These are phyloP conservation scores for Megalops atlanticus DNA, from an alignment of 2,113 vertebrate species.

Conservation along the genomic window DNA sequence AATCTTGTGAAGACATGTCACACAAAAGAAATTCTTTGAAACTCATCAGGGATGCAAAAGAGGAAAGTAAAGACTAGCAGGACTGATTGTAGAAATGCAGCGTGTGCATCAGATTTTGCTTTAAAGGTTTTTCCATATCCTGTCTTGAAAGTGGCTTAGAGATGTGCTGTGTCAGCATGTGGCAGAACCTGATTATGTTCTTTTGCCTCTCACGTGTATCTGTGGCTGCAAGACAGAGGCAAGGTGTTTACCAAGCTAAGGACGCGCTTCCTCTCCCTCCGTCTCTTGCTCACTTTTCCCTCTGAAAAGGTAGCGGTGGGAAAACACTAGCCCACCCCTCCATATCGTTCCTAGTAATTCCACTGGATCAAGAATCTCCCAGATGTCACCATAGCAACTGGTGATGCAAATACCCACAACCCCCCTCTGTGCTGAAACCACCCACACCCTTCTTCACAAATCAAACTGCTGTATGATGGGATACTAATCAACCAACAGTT, in stretches of 20 bases:
- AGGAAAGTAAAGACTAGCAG: neutral
- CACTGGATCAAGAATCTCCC: neutral
- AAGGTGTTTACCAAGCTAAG: neutral
- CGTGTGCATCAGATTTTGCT: neutral
- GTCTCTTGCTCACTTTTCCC: neutral
- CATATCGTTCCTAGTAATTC: neutral
- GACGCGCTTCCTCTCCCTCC: neutral
- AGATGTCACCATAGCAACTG: conserved; percentile 26
- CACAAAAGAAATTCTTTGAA: neutral
- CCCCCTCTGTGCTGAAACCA: neutral
- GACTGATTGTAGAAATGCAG: neutral
- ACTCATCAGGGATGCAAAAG: neutral
- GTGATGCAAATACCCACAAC: conserved; percentile 6
- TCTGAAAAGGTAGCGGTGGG: no score
- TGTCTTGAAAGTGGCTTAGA: neutral
- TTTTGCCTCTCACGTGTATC: neutral
- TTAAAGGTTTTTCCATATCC: neutral
- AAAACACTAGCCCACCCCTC: conserved; percentile 8
- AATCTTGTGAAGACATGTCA: neutral
- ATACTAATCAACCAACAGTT: neutral
- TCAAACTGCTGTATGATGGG: neutral
- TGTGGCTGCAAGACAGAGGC: neutral
- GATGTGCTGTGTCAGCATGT: neutral
- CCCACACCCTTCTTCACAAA: neutral
- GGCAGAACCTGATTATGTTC: neutral